Evolutionary conservation across 2,797 vertebrate genomes (phyloP).

Genomic region (Platyrinchus mystaceus): DNA sequence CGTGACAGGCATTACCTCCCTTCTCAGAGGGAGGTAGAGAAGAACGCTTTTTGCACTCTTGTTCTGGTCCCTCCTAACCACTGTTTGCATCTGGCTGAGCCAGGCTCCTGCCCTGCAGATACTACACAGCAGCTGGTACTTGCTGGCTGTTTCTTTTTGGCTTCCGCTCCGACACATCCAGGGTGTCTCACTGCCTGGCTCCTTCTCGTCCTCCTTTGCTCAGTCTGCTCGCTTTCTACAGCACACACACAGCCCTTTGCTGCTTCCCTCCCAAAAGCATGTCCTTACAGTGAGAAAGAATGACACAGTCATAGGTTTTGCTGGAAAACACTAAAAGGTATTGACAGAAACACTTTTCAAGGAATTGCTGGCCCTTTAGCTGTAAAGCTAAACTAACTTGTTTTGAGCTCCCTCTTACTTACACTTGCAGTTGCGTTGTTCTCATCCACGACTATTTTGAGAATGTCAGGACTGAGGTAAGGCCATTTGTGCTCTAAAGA

Average conservation of each 20-base stretch:
- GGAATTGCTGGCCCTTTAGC: neutral
- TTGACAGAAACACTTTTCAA: neutral
- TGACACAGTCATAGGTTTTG: neutral
- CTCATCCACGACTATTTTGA: neutral
- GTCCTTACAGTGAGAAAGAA: neutral
- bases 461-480: neutral
- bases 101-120: neutral
- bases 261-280: neutral
- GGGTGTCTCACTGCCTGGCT: neutral
- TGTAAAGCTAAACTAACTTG: neutral
- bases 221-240: neutral
- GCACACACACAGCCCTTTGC: neutral
- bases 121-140: neutral
- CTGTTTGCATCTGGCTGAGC: neutral
- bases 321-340: neutral
- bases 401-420: neutral
- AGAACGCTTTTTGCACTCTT: neutral
- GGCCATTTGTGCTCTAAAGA: neutral
- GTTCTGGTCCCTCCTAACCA: neutral
- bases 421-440: neutral
- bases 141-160: neutral
- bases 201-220: neutral
- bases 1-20: neutral
- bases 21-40: neutral
- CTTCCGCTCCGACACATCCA: neutral